Base-by-base conservation (phyloP, 1,140 invertebrate genomes). In the Sarcophaga bullata region DNA sequence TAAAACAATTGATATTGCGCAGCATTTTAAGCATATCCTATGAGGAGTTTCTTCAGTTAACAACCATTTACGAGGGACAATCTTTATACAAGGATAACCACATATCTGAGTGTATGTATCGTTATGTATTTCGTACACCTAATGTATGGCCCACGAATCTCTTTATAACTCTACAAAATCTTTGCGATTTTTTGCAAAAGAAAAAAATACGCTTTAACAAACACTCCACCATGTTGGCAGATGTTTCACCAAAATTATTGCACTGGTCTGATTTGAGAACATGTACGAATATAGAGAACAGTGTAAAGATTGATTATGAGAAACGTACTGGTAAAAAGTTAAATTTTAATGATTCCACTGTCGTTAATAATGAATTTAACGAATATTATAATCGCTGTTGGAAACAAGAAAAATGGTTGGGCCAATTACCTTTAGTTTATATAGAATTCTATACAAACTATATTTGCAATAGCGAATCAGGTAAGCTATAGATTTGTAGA, bases 331-430 rank as follows among this genome's bases (percentile, higher is more conserved):
- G 17, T 15, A 54, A 47, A 58, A 6, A 13, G 6, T 8, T 82
- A 37, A 46, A 54, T 46, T 17, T 17, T n/a, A 10, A 37, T 52
- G 62, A 73, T 81, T 25, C 4, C 3, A n/a, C 5, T 5, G 8
- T 17, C 5, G 3, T 82, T 11, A 37, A 52, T 37, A 47, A 52
- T 15, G 72, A 54, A 54, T 62, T 49, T n/a, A 17, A 6, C 8
- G 37, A 13, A n/a, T 82, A 75, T 75, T 82, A 82, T 52, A 82
- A 73, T 37, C 48, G 73, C 46, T 82, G 81, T 62, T 73, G 68
- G 72, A 54, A 48, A 15, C 9, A 82, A 15, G 52, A 82, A 13
- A 50, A 47, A 75, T 82, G 81, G 81, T 9, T 52, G 19, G n/a
- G 52, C 48, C 3, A 17, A 10, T n/a, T 78, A 6, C 62, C 62